phyloP scores from a whole-genome alignment of 2,113 vertebrate genomes.

The Diphyllodes magnificus region DNA sequence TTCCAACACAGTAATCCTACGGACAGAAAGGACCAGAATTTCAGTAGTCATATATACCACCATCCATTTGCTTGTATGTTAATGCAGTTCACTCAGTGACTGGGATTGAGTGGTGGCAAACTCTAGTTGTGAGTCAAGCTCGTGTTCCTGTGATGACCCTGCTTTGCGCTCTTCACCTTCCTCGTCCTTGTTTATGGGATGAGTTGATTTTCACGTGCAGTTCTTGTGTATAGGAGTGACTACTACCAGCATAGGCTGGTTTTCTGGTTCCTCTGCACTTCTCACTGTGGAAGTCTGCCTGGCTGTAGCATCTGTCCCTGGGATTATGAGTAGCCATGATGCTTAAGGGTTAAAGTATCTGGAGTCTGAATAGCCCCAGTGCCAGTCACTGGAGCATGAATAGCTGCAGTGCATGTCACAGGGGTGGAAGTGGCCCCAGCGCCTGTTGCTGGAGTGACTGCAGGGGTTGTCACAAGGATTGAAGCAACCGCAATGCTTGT shows the following conservation, averaged over 20 bases:
- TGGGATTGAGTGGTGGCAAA: background rate
- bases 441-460: background rate
- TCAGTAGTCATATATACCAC: background rate
- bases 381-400: fast-evolving
- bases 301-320: background rate
- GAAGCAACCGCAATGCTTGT: background rate
- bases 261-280: background rate
- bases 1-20: background rate
- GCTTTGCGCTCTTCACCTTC: background rate
- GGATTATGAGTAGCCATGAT: background rate
- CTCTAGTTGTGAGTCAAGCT: background rate
- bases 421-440: background rate
- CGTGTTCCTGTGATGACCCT: background rate
- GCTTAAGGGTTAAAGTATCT: background rate
- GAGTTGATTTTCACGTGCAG: background rate
- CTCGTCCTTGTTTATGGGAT: background rate
- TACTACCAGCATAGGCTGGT: background rate
- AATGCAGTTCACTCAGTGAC: background rate
- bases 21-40: background rate
- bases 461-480: no score
- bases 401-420: background rate
- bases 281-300: background rate
- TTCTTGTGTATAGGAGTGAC: fast-evolving
- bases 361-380: background rate
- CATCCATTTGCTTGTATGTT: background rate